These are phyloP conservation scores for Mergus octosetaceus DNA, from an alignment of 2,797 vertebrate species.

Conservation along the genomic window DNA sequence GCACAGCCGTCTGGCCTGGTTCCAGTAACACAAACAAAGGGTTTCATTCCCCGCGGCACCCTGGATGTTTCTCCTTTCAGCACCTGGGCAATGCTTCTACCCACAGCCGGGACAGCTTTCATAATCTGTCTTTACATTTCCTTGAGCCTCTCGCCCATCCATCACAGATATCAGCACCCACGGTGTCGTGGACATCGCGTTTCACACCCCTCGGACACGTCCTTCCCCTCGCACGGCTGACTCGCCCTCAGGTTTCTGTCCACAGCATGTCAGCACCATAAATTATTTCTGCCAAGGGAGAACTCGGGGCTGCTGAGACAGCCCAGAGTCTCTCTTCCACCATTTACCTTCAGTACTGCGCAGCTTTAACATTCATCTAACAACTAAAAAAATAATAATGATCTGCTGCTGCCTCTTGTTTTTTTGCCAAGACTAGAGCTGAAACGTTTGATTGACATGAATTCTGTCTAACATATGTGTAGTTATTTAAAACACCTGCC, in stretches of 20 bases:
- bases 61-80: background rate
- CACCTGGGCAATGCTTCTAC: constrained; percentile 9
- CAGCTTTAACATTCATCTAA: background rate
- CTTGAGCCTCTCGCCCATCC: constrained; percentile 15
- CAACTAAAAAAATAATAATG: background rate
- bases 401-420: background rate
- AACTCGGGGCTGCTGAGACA: background rate
- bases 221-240: background rate
- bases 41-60: background rate
- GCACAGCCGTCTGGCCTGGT: background rate
- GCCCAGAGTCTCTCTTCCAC: background rate
- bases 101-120: background rate
- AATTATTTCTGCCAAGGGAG: background rate
- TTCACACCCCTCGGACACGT: background rate
- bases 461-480: background rate
- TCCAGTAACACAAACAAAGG: background rate
- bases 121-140: background rate
- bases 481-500: background rate
- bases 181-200: background rate
- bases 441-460: background rate
- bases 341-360: background rate
- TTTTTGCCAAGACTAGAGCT: background rate
- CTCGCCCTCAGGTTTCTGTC: constrained; percentile 19
- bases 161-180: background rate
- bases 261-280: background rate